These are phyloP conservation scores for Dryomyza anilis DNA, from an alignment of 2,888 invertebrate species.

Conservation along the genomic window DNA sequence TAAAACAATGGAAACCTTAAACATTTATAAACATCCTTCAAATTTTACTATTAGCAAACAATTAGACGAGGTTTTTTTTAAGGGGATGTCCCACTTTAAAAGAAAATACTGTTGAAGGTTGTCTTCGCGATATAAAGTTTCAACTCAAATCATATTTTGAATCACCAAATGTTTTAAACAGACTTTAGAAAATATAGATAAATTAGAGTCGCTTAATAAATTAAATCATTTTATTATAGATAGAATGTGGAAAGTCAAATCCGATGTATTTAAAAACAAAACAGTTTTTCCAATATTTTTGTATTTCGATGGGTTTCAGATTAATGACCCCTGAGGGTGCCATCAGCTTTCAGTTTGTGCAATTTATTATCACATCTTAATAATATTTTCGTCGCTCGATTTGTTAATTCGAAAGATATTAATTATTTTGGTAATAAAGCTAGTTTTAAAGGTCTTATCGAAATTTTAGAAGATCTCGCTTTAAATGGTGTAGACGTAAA, in stretches of 20 bases:
- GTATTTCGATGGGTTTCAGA: conserved; percentile 34
- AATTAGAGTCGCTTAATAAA: conserved; percentile 20
- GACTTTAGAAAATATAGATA: conserved; percentile 25
- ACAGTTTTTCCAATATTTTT: conserved; percentile 31
- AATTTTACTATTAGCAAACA: conserved; percentile 25
- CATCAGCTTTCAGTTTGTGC: conserved; percentile 30
- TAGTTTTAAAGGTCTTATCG: background rate
- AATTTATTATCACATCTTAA: conserved; percentile 28
- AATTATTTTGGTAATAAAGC: conserved; percentile 15
- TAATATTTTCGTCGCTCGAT: conserved; percentile 28
- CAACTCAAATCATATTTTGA: conserved; percentile 27
- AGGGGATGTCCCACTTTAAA: conserved; percentile 27
- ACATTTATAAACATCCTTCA: conserved; percentile 21
- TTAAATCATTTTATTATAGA: conserved; percentile 29
- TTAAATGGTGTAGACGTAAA: conserved; percentile 18
- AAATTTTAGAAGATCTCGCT: conserved; percentile 22
- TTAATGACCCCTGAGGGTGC: conserved; percentile 29
- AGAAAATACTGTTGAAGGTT: conserved; percentile 30
- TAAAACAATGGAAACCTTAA: conserved; percentile 18
- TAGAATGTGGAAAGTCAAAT: conserved; percentile 28
- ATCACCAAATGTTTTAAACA: conserved; percentile 24
- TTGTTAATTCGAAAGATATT: conserved; percentile 26
- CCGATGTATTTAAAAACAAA: conserved; percentile 15
- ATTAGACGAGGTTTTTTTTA: conserved; percentile 27
- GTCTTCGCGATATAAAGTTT: conserved; percentile 26